A percentile compares a stretch with the other conserved stretches of the same genome.
These are phyloP conservation scores for Melolontha melolontha DNA, from an alignment of 2,888 invertebrate species.

Conservation along the genomic window DNA sequence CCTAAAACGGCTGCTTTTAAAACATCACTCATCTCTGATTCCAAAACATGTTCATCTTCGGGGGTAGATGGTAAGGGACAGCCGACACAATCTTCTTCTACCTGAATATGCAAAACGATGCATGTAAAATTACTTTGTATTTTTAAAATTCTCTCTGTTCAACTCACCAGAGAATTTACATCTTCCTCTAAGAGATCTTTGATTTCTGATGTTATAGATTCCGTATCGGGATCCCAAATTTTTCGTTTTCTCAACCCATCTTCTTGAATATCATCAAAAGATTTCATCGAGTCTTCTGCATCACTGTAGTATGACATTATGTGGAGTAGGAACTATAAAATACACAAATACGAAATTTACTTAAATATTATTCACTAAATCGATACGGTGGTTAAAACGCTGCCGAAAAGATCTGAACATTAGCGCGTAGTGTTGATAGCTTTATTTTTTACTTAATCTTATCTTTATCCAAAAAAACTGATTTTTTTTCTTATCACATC, in stretches of 20 bases:
- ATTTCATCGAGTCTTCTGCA: conserved; percentile 62
- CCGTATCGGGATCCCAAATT: conserved; percentile 64
- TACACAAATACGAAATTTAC: neutral
- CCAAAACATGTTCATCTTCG: conserved; percentile 85
- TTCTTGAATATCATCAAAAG: conserved; percentile 55
- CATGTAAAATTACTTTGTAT: neutral
- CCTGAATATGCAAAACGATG: conserved; percentile 66
- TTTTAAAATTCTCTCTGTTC: conserved; percentile 29
- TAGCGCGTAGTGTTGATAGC: neutral
- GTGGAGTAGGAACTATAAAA: neutral
- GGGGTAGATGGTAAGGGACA: conserved; percentile 89
- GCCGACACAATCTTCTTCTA: conserved; percentile 84
- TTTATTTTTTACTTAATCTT: neutral
- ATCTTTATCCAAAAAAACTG: neutral
- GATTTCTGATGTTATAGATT: conserved; percentile 65
- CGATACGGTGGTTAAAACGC: too few relatives aligned
- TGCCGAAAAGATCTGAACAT: too few relatives aligned
- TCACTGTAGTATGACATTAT: conserved; percentile 65
- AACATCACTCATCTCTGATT: conserved; percentile 89
- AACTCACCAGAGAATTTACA: conserved; percentile 62
- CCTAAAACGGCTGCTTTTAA: conserved; percentile 84
- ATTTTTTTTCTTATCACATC: conserved; percentile 2
- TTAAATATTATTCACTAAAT: neutral
- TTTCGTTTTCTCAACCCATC: conserved; percentile 59
- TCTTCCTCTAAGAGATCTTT: conserved; percentile 66